Evolutionary conservation across 2,888 invertebrate species (phyloP).

Genomic region (Parnassius mnemosyne): DNA sequence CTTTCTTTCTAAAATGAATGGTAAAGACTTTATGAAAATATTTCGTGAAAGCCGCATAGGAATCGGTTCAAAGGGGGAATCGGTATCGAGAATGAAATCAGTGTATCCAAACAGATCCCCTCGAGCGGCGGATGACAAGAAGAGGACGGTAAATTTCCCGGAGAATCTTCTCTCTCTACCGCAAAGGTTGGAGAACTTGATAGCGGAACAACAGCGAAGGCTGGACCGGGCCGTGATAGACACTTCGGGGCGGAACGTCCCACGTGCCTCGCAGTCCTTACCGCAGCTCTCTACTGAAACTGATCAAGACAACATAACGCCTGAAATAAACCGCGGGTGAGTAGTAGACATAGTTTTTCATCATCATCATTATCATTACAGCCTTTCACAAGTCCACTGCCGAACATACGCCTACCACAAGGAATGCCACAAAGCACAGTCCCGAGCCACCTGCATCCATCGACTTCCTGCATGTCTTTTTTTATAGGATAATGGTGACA

Average conservation of each 20-base stretch:
- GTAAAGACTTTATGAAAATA: background rate
- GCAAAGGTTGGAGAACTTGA: conserved; percentile 44
- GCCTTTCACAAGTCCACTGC: too few species aligned
- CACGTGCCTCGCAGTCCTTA: conserved; percentile 53
- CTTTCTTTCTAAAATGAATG: background rate
- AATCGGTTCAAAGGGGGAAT: too few species aligned
- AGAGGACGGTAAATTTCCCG: conserved; percentile 1
- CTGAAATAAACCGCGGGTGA: conserved; percentile 43
- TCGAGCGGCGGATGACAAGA: background rate
- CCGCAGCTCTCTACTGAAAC: conserved; percentile 52
- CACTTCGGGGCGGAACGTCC: conserved; percentile 50
- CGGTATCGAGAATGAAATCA: background rate
- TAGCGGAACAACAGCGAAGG: conserved; percentile 46
- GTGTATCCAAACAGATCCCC: background rate
- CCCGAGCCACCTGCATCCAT: too few species aligned
- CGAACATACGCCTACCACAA: too few species aligned
- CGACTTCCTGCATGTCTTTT: too few species aligned
- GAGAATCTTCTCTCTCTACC: conserved; percentile 49
- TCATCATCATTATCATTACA: too few species aligned
- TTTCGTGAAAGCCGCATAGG: background rate
- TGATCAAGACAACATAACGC: conserved; percentile 29
- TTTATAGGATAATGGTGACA: too few species aligned
- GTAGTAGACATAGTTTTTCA: background rate
- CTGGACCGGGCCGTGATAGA: conserved; percentile 55
- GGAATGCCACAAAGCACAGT: too few species aligned